Base-by-base conservation (phyloP, 2,888 invertebrate genomes). In the Cryptus armator region DNA sequence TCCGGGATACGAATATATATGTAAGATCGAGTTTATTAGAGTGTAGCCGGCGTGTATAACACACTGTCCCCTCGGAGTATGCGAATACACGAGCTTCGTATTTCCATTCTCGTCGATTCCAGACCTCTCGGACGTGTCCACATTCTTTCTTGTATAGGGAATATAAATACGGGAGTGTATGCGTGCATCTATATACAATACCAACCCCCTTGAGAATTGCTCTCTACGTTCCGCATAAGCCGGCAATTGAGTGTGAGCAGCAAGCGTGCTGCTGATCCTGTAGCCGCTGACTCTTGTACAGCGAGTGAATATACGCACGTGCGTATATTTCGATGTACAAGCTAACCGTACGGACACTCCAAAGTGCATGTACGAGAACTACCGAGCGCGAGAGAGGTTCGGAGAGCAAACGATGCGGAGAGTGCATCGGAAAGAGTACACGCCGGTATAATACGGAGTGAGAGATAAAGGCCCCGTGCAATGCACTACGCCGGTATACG, bases 381-480 rank as follows among this genome's bases (percentile, higher is more conserved):
- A 29, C 12, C 43, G 44, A 29, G n/a, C 43, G 62, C 46, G 68
- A 80, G 71, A 81, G 59, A 48, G 53, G 62, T 48, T 10, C 70
- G 74, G 70, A 74, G 77, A 81, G 64, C 72, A 37, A 81, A 84
- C 81, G 72, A 78, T 56, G 77, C 84, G 29, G 16, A 68, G 48
- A 72, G 72, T 72, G 76, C 78, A 84, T 78, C 53, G 76, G 53
- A 75, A 79, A 83, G 76, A 71, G 43, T 48, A 44, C 59, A 29
- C 56, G 32, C 67, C 56, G 81, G 72, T 74, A 48, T 9, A 9
- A 32, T 68, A 19, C 12, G 66, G 87, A 90, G 87, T 89, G 86
- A 90, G 90, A 91, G 91, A 92, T 91, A 91, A 88, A 91, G 87
- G 88, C 89, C 89, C 48, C 53, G 64, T 51, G 72, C 68, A 81